These are phyloP conservation scores for Drosophila prolongata DNA, from an alignment of 2,888 invertebrate genomes.

Conservation along the genomic window DNA sequence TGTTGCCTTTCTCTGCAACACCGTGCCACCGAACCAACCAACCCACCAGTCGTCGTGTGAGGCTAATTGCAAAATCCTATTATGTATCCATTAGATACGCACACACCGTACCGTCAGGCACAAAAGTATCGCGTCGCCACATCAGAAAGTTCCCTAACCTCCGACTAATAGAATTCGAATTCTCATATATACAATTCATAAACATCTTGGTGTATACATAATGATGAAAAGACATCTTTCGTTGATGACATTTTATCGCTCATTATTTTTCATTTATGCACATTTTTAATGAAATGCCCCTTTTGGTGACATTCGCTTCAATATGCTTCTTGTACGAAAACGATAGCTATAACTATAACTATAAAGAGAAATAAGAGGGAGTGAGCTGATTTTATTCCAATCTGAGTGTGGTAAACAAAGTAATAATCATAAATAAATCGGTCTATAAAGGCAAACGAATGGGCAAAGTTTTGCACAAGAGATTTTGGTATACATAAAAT, in stretches of 20 bases:
- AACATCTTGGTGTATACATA: constrained; percentile 36
- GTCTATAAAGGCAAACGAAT: constrained; percentile 34
- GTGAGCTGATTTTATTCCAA: constrained; percentile 17
- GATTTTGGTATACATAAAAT: constrained; percentile 23
- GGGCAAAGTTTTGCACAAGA: constrained; percentile 21
- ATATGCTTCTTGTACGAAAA: constrained; percentile 27
- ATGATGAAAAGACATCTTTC: constrained; percentile 9
- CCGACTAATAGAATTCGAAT: constrained; percentile 9
- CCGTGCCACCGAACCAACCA: constrained; percentile 27
- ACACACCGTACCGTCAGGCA: constrained; percentile 30
- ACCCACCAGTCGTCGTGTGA: constrained; percentile 35
- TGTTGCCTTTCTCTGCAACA: constrained; percentile 42
- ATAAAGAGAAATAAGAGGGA: neutral
- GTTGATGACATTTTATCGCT: constrained; percentile 30
- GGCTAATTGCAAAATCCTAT: constrained; percentile 80
- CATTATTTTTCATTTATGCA: constrained; percentile 48
- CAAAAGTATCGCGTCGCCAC: constrained; percentile 35
- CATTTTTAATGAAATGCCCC: constrained; percentile 45
- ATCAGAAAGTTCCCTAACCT: constrained; percentile 2
- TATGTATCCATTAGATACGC: constrained; percentile 81
- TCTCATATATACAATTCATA: constrained; percentile 9
- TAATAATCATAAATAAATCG: constrained; percentile 60
- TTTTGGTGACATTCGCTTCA: neutral
- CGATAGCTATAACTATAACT: constrained; percentile 33
- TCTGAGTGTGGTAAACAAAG: constrained; percentile 45